Evolutionary conservation across 2,888 invertebrate genomes (phyloP).

Genomic region (Meteorus cinctellus): DNA sequence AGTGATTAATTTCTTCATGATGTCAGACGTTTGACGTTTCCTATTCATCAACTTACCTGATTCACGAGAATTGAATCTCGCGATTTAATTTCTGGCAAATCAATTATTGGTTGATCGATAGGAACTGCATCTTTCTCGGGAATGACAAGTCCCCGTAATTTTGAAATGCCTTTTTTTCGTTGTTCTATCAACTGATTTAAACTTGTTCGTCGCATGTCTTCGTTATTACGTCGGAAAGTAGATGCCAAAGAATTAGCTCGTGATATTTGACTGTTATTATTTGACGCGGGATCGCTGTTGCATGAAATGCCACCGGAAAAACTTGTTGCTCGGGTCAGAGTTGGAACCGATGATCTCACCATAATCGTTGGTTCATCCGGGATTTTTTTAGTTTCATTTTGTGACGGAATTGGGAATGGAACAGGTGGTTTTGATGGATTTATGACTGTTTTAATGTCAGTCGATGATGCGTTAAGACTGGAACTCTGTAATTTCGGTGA

Average conservation of each 20-base stretch:
- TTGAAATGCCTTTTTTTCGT: slow-evolving; percentile 86
- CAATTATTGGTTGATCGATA: slow-evolving; percentile 78
- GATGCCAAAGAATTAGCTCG: slow-evolving; percentile 67
- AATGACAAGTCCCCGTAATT: slow-evolving; percentile 90
- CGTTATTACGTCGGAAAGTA: slow-evolving; percentile 62
- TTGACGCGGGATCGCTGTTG: slow-evolving; percentile 72
- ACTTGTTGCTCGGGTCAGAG: slow-evolving; percentile 69
- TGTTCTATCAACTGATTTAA: slow-evolving; percentile 87
- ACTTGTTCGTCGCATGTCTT: slow-evolving; percentile 78
- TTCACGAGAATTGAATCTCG: slow-evolving; percentile 75
- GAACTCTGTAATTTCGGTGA: slow-evolving; percentile 24
- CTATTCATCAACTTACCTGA: slow-evolving; percentile 57
- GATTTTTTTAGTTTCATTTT: slow-evolving; percentile 30
- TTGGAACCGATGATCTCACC: slow-evolving; percentile 12
- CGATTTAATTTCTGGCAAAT: slow-evolving; percentile 89
- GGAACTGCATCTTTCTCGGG: slow-evolving; percentile 81
- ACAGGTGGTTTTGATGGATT: slow-evolving; percentile 22
- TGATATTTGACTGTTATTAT: slow-evolving; percentile 56
- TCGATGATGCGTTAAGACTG: slow-evolving; percentile 31
- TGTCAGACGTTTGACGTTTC: background rate
- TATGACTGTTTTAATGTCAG: slow-evolving; percentile 30
- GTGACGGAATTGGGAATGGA: background rate
- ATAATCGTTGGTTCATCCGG: slow-evolving; percentile 15
- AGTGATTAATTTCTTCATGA: background rate
- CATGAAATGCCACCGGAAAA: slow-evolving; percentile 71